Conservation (phyloP, 1,140 invertebrate genomes). For the Oscheius sp. region DNA sequence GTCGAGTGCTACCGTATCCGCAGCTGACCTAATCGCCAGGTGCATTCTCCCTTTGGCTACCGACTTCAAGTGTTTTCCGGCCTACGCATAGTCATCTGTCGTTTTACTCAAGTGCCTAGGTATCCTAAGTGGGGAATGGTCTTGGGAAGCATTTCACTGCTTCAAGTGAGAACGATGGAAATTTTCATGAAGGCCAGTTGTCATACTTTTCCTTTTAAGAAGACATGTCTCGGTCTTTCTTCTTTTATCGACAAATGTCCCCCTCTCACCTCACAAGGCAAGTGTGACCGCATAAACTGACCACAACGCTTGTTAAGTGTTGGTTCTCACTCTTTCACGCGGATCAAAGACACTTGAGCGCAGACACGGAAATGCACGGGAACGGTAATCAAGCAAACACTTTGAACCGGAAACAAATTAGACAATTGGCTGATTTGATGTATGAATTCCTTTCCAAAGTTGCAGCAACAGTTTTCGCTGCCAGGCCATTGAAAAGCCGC, state of each 20-base stretch:
- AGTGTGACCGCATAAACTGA: background rate
- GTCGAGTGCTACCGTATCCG: conserved; percentile 7
- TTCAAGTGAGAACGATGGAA: no score
- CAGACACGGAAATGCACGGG: background rate
- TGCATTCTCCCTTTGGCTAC: background rate
- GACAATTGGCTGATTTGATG: no score
- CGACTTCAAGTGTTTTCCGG: background rate
- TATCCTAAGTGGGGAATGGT: background rate
- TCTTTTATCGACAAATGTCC: background rate
- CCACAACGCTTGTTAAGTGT: background rate
- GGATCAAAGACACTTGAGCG: conserved; percentile 7
- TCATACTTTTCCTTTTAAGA: no score
- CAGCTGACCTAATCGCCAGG: background rate
- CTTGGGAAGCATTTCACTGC: background rate
- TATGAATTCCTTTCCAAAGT: background rate
- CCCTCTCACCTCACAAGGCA: background rate
- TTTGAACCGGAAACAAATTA: background rate
- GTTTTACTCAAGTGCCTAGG: background rate
- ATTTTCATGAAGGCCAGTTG: no score
- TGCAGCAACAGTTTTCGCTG: no score
- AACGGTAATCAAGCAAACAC: conserved; percentile 1
- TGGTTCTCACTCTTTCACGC: conserved; percentile 1
- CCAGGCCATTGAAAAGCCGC: no score
- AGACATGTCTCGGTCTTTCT: no score
- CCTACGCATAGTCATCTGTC: conserved; percentile 2